A percentile compares a stretch with the other conserved stretches of the same genome.
These are phyloP conservation scores for Saturnia japonica DNA, from an alignment of 2,888 invertebrate species.

Conservation along the genomic window DNA sequence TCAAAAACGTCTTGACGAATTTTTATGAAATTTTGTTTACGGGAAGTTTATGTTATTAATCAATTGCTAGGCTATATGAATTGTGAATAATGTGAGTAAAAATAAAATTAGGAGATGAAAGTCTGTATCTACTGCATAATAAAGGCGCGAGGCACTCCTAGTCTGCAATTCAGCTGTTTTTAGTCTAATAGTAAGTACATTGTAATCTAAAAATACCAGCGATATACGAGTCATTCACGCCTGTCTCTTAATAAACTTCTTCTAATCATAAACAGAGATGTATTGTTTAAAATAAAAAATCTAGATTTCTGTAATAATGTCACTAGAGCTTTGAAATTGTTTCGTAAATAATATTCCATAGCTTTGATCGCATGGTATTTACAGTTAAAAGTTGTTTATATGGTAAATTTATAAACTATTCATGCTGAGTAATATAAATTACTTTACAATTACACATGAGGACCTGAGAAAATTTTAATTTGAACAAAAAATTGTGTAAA, in stretches of 20 bases:
- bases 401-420: neutral
- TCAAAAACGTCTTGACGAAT: too few relatives aligned
- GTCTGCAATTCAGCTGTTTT: too few relatives aligned
- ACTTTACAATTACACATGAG: neutral
- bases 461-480: neutral
- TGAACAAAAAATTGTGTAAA: neutral
- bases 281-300: neutral
- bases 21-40: too few relatives aligned
- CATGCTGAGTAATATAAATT: neutral
- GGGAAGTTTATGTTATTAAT: too few relatives aligned
- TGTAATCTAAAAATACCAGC: neutral
- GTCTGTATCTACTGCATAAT: too few relatives aligned
- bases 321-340: neutral
- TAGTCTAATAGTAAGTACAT: too few relatives aligned
- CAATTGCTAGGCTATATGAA: too few relatives aligned
- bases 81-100: too few relatives aligned
- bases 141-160: too few relatives aligned
- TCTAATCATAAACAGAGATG: neutral
- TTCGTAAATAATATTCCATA: neutral
- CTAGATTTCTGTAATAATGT: neutral
- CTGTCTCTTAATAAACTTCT: neutral
- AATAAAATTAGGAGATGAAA: too few relatives aligned
- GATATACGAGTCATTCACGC: too few relatives aligned
- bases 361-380: neutral
- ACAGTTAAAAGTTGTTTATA: neutral